Percentiles rank a stretch among this genome's conserved stretches.
phyloP scores from a whole-genome alignment of 2,888 invertebrate genomes.

The Cataglyphis livida region DNA sequence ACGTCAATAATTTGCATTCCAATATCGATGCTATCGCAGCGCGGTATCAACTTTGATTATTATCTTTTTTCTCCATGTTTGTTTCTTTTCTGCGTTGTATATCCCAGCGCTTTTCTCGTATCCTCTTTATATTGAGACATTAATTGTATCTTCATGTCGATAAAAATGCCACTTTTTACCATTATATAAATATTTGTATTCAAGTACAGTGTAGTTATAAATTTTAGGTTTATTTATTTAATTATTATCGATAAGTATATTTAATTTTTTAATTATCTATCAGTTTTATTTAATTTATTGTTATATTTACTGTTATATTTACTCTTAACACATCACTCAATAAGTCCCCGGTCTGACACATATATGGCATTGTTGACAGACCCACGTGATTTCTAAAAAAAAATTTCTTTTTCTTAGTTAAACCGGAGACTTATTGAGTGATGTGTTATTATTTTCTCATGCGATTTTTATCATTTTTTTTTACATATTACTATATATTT shows the following conservation, averaged over 20 bases:
- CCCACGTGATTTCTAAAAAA: too few species aligned
- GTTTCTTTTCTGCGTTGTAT: constrained; percentile 47
- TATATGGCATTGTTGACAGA: too few species aligned
- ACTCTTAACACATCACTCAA: background rate
- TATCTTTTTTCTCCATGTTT: constrained; percentile 53
- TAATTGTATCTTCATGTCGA: constrained; percentile 39
- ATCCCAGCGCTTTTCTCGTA: constrained; percentile 23
- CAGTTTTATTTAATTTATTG: constrained; percentile 11
- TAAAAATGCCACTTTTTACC: constrained; percentile 29
- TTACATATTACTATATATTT: background rate
- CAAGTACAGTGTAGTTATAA: constrained; percentile 3
- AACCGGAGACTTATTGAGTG: too few species aligned
- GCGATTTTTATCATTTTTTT: background rate
- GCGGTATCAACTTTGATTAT: constrained; percentile 54
- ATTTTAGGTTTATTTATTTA: constrained; percentile 16
- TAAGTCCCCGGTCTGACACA: too few species aligned
- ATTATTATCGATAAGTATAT: constrained; percentile 15
- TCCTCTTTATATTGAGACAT: constrained; percentile 37
- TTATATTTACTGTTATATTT: background rate
- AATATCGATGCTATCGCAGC: constrained; percentile 59
- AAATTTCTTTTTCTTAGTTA: too few species aligned
- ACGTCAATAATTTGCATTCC: constrained; percentile 72
- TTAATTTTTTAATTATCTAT: constrained; percentile 28
- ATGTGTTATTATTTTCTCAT: constrained; percentile 1
- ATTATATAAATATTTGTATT: constrained; percentile 17